Conservation (phyloP, 2,113 vertebrate genomes). For the Mirounga angustirostris region DNA sequence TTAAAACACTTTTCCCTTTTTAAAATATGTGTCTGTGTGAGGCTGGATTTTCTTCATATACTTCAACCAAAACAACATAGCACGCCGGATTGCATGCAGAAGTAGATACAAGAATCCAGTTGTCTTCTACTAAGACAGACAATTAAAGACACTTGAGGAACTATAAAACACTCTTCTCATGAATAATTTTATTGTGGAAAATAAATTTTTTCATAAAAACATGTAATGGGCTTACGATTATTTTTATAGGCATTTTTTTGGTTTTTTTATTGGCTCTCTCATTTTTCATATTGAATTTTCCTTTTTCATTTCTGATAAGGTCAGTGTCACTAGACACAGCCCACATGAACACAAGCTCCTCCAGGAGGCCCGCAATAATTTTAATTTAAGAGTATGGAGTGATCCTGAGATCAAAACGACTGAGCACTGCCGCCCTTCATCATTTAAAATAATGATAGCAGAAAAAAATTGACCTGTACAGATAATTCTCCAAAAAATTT, state of each 20-base stretch:
- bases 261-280: neutral
- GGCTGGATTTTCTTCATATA: neutral
- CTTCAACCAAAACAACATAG: neutral
- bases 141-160: neutral
- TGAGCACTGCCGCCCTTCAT: neutral
- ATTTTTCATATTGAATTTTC: neutral
- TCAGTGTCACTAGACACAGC: neutral
- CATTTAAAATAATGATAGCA: neutral
- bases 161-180: neutral
- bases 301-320: conserved; percentile 16
- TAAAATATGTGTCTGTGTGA: neutral
- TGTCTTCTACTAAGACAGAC: neutral
- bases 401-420: neutral
- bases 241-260: neutral
- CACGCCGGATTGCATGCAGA: neutral
- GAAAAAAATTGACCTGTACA: neutral
- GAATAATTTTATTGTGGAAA: neutral
- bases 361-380: neutral
- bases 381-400: neutral
- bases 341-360: neutral
- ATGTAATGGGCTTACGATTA: neutral
- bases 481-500: neutral
- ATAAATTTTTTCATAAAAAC: neutral
- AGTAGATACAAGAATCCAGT: neutral
- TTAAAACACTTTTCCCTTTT: neutral